A percentile compares a stretch with the other conserved stretches of the same genome.
These are phyloP conservation scores for Coptotermes formosanus DNA, from an alignment of 1,140 invertebrate genomes.

Conservation along the genomic window DNA sequence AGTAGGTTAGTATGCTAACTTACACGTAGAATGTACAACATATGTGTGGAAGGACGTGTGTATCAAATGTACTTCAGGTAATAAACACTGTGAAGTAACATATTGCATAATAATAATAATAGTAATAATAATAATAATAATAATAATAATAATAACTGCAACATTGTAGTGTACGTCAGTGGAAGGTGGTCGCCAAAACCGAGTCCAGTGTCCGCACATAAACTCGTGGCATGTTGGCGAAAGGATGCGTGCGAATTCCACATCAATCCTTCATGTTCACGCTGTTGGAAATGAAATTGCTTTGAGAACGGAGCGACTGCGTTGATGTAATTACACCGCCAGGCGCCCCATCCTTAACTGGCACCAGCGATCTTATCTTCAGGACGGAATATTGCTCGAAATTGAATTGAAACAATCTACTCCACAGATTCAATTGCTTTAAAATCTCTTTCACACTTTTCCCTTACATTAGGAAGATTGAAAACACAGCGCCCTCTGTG, in stretches of 20 bases:
- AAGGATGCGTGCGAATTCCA: not conserved
- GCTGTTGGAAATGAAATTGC: conserved; percentile 11
- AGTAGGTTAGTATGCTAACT: no score
- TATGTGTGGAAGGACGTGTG: no score
- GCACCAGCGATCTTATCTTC: not conserved
- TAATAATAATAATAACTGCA: no score
- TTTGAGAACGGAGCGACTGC: not conserved
- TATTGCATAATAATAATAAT: no score
- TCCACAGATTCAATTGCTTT: not conserved
- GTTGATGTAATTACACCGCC: not conserved
- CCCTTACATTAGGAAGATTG: conserved; percentile 1
- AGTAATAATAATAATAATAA: no score
- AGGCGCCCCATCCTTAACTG: no score
- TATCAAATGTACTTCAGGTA: no score
- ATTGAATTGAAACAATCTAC: not conserved
- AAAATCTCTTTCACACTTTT: not conserved
- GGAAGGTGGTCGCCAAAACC: no score
- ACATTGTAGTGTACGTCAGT: no score
- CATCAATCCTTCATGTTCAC: not conserved
- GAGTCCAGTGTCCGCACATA: not conserved
- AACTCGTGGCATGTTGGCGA: not conserved
- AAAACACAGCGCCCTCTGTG: not conserved
- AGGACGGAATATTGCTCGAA: no score
- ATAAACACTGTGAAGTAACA: no score
- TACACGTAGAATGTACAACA: no score